These are phyloP conservation scores for Brachylomia viminalis DNA, from an alignment of 2,888 invertebrate species.

Conservation along the genomic window DNA sequence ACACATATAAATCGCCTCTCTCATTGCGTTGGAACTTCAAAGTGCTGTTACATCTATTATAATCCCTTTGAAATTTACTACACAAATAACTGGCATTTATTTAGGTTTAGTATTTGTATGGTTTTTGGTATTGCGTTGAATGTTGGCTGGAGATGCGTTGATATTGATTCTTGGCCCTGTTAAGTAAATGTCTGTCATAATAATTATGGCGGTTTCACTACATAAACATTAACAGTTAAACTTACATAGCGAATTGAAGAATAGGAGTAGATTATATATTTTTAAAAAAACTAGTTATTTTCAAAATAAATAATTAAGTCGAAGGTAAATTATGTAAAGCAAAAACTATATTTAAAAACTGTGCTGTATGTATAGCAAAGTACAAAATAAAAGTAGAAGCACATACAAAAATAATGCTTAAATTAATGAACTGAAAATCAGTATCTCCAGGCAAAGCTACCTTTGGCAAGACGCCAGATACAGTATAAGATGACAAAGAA, in stretches of 20 bases:
- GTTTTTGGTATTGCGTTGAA: neutral
- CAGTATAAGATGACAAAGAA: constrained; percentile 50
- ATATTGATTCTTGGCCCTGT: fast-evolving
- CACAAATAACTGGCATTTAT: constrained; percentile 56
- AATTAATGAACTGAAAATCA: constrained; percentile 50
- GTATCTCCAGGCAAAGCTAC: constrained; percentile 31
- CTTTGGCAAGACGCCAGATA: constrained; percentile 50
- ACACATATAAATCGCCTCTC: constrained; percentile 79
- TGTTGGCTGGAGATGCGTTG: neutral
- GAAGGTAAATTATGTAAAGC: neutral
- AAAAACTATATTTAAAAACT: neutral
- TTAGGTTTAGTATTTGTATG: constrained; percentile 27
- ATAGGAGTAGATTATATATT: neutral
- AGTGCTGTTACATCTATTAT: constrained; percentile 66
- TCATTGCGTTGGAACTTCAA: constrained; percentile 72
- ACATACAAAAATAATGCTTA: constrained; percentile 15
- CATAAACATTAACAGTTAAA: neutral
- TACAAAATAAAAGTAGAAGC: neutral
- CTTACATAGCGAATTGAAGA: neutral
- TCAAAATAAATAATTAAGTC: neutral
- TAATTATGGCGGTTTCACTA: neutral
- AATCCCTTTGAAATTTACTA: constrained; percentile 68
- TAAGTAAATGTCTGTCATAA: neutral
- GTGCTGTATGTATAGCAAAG: neutral
- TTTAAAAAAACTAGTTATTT: fast-evolving